Evolutionary conservation across 2,797 vertebrate genomes (phyloP).

Genomic region (Mallotus villosus): DNA sequence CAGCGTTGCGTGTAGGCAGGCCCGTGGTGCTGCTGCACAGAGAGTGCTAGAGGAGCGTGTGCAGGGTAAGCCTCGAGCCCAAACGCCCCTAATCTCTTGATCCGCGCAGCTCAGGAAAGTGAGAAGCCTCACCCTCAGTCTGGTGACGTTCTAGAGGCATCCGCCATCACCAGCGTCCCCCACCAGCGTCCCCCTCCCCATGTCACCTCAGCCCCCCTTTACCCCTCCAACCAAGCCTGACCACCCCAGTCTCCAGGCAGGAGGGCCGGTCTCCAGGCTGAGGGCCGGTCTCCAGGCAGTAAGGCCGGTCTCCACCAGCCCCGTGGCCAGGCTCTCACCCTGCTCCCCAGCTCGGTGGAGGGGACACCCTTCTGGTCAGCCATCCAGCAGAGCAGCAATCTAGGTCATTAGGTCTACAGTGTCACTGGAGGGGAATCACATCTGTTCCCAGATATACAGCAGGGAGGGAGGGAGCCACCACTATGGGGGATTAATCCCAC

Average conservation of each 20-base stretch:
- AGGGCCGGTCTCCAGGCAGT: neutral
- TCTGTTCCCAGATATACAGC: conserved; percentile 60
- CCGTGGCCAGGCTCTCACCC: neutral
- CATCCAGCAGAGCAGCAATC: conserved; percentile 47
- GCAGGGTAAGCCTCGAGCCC: conserved; percentile 45
- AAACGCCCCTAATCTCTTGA: conserved; percentile 74
- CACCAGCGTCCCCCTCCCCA: conserved; percentile 20
- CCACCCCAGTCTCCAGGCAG: neutral
- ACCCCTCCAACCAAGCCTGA: neutral
- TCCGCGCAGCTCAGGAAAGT: conserved; percentile 61
- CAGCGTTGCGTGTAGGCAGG: neutral
- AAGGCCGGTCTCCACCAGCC: neutral
- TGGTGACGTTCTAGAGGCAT: conserved; percentile 35
- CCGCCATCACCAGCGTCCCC: conserved; percentile 25
- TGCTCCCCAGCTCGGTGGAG: conserved; percentile 7
- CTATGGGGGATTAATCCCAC: conserved; percentile 61
- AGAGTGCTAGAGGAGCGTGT: no score
- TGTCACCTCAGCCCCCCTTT: neutral
- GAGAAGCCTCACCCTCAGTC: conserved; percentile 52
- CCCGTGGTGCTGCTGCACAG: no score
- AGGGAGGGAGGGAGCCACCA: conserved; percentile 53
- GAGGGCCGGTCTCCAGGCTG: neutral
- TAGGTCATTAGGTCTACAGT: conserved; percentile 77
- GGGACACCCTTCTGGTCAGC: no score
- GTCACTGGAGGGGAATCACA: conserved; percentile 70